These are phyloP conservation scores for Murina feae DNA, from an alignment of 2,113 vertebrate species.

Conservation along the genomic window DNA sequence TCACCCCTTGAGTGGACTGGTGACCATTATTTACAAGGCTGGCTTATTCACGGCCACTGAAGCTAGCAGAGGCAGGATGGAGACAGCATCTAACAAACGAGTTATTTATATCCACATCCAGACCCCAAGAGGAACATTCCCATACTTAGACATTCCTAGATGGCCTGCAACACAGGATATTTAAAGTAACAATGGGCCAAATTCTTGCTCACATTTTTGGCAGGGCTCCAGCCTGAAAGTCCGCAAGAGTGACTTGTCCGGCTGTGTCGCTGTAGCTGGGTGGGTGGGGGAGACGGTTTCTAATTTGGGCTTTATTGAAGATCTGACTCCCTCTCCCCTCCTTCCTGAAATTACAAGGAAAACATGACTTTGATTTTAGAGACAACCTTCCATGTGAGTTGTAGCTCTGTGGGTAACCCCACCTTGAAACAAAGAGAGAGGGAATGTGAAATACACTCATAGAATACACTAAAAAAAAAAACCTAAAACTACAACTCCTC, in stretches of 20 bases:
- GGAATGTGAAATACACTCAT: neutral
- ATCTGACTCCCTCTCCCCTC: slow-evolving; percentile 36
- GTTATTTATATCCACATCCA: slow-evolving; percentile 73
- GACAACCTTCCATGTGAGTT: slow-evolving; percentile 24
- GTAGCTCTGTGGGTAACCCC: neutral
- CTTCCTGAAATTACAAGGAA: slow-evolving; percentile 72
- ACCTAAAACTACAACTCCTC: neutral
- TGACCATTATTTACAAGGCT: slow-evolving; percentile 18
- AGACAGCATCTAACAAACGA: slow-evolving; percentile 63
- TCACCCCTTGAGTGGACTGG: neutral
- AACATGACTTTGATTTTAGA: slow-evolving; percentile 67
- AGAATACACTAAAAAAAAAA: neutral
- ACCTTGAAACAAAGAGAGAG: neutral
- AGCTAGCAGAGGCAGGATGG: slow-evolving; percentile 67
- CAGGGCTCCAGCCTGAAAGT: slow-evolving; percentile 67
- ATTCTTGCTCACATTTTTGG: slow-evolving; percentile 75
- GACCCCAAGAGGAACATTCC: slow-evolving; percentile 74
- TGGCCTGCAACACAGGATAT: slow-evolving; percentile 75
- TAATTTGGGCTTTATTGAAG: slow-evolving; percentile 70
- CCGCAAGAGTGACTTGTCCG: slow-evolving; percentile 52
- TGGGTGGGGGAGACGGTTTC: slow-evolving; percentile 40
- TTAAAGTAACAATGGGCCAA: slow-evolving; percentile 77
- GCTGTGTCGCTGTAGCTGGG: neutral
- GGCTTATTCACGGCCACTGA: slow-evolving; percentile 27
- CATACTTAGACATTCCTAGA: slow-evolving; percentile 78